Conservation (phyloP, 2,113 vertebrate genomes). For the Pungitius pungitius region DNA sequence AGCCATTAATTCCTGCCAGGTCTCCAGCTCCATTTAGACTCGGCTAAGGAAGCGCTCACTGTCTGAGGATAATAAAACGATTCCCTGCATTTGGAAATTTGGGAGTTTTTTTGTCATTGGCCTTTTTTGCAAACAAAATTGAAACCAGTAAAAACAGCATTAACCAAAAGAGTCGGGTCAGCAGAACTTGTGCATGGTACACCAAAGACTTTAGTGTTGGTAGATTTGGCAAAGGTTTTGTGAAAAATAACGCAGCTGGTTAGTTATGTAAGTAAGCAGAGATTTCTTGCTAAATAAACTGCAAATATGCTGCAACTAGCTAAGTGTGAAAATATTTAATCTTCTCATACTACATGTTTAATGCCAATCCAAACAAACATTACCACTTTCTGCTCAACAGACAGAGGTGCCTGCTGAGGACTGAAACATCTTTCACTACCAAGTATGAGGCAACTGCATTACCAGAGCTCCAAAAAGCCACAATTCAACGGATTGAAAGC, state of each 20-base stretch:
- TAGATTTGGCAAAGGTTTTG: not conserved
- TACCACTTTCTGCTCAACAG: not conserved
- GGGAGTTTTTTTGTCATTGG: constrained; percentile 21
- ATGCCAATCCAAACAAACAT: constrained; percentile 7
- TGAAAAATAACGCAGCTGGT: not conserved
- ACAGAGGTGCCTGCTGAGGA: not conserved
- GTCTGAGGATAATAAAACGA: constrained; percentile 25
- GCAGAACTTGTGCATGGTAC: not conserved
- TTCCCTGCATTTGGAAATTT: constrained; percentile 14
- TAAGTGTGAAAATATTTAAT: not conserved
- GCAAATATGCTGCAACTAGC: not conserved
- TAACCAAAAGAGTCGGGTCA: constrained; percentile 6
- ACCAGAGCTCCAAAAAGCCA: not conserved
- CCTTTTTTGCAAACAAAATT: not conserved
- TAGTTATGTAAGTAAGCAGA: not conserved
- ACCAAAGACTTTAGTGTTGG: not conserved
- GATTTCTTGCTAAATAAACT: not conserved
- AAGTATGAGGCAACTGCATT: not conserved
- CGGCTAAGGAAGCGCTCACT: constrained; percentile 35
- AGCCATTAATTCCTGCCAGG: constrained; percentile 63
- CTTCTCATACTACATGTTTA: not conserved
- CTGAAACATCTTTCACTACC: not conserved
- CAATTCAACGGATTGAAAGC: not conserved
- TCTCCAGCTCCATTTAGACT: constrained; percentile 56
- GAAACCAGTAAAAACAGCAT: not conserved